Conservation (phyloP, 2,888 invertebrate species). For the Pardosa pseudoannulata region DNA sequence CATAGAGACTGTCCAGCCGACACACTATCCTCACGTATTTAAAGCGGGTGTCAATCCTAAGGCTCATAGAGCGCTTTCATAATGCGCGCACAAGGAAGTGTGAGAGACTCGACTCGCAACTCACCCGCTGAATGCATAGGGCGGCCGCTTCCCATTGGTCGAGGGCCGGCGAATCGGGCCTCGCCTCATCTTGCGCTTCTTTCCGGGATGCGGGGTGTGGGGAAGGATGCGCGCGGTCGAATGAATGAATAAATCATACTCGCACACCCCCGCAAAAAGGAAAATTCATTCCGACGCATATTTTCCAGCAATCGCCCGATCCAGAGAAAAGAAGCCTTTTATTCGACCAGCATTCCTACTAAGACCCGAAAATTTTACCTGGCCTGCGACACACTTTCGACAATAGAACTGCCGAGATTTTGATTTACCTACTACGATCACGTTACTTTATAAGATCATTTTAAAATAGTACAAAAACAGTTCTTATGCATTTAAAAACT, state of each 20-base stretch:
- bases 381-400: too few species aligned
- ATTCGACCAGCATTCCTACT: too few species aligned
- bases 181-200: slow-evolving; percentile 37
- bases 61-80: slow-evolving; percentile 23
- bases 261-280: slow-evolving; percentile 33
- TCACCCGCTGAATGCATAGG: neutral
- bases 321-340: too few species aligned
- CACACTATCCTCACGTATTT: slow-evolving; percentile 2
- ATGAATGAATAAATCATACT: slow-evolving; percentile 63
- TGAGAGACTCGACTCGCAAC: slow-evolving; percentile 3
- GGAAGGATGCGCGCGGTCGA: slow-evolving; percentile 53
- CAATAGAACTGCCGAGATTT: too few species aligned
- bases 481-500: too few species aligned
- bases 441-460: too few species aligned
- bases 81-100: slow-evolving; percentile 33
- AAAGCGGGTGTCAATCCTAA: slow-evolving; percentile 26
- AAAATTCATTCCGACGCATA: slow-evolving; percentile 32
- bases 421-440: too few species aligned
- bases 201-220: neutral
- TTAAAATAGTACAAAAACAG: too few species aligned
- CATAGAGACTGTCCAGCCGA: slow-evolving; percentile 25
- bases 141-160: slow-evolving; percentile 30
- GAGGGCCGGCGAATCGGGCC: slow-evolving; percentile 30
- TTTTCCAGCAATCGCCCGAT: slow-evolving; percentile 19
- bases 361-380: too few species aligned